A percentile compares a stretch with the other conserved stretches of the same genome.
Conservation (phyloP, 1,140 invertebrate genomes). For the Rhyzopertha dominica region DNA sequence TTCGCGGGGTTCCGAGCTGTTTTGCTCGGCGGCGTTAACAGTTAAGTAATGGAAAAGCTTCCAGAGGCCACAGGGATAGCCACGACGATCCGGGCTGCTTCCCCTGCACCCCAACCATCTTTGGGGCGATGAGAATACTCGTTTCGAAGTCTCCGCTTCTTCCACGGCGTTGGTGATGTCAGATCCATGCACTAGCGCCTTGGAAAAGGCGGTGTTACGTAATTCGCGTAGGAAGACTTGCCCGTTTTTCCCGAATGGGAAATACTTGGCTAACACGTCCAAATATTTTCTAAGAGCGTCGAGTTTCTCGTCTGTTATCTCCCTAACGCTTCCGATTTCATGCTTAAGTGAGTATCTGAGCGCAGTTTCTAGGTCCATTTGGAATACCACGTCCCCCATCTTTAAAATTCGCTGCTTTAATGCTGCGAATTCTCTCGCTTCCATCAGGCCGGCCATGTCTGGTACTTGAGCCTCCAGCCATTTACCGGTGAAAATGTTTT, state of each 20-base stretch:
- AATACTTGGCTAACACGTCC: conserved; percentile 62
- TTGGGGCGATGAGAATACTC: conserved; percentile 54
- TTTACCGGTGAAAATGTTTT: conserved; percentile 33
- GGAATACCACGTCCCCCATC: conserved; percentile 60
- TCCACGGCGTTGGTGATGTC: conserved; percentile 53
- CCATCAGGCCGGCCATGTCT: conserved; percentile 27
- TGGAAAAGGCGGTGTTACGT: conserved; percentile 44
- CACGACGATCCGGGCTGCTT: conserved; percentile 64
- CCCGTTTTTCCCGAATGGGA: conserved; percentile 64
- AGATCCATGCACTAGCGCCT: conserved; percentile 51
- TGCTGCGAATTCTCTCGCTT: conserved; percentile 33
- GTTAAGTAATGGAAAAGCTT: conserved; percentile 90
- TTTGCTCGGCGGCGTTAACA: conserved; percentile 63
- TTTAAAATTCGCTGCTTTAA: conserved; percentile 38
- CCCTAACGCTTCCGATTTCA: conserved; percentile 68
- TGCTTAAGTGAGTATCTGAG: conserved; percentile 72
- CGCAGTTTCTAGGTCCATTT: conserved; percentile 81
- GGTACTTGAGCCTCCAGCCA: conserved; percentile 34
- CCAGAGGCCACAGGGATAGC: conserved; percentile 97
- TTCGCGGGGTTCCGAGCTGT: conserved; percentile 52
- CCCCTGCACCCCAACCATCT: conserved; percentile 82
- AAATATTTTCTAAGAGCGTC: conserved; percentile 69
- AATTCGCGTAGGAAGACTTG: conserved; percentile 57
- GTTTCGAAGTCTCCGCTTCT: conserved; percentile 51
- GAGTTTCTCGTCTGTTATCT: conserved; percentile 64